Evolutionary conservation across 1,140 invertebrate species (phyloP).

Genomic region (Drosophila auraria): DNA sequence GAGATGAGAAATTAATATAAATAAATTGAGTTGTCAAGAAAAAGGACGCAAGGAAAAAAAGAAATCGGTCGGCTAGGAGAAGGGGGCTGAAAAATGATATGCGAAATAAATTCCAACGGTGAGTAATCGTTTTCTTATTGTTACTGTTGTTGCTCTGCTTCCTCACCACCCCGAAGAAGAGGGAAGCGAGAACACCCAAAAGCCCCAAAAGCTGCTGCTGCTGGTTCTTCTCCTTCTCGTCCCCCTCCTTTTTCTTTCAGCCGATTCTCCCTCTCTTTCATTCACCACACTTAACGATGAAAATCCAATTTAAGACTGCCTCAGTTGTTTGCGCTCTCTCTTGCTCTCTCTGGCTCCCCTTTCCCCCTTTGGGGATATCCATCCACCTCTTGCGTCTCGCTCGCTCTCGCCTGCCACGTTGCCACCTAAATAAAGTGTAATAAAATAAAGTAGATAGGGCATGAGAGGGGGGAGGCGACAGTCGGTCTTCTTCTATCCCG

Average conservation of each 20-base stretch:
- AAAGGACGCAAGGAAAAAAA: background rate
- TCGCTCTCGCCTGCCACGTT: background rate
- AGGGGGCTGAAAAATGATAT: constrained; percentile 71
- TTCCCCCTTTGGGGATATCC: constrained; percentile 28
- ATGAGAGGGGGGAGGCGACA: constrained; percentile 31
- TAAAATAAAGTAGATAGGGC: constrained; percentile 84
- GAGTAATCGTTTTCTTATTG: constrained; percentile 81
- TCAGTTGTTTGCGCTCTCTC: constrained; percentile 54
- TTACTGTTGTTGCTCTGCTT: constrained; percentile 13
- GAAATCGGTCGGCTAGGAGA: background rate
- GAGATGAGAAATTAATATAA: constrained; percentile 84
- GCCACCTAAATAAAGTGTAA: constrained; percentile 70
- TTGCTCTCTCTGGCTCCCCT: constrained; percentile 27
- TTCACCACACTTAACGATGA: constrained; percentile 79
- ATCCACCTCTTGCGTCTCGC: constrained; percentile 10
- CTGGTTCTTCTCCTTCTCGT: constrained; percentile 9
- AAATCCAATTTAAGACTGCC: constrained; percentile 82
- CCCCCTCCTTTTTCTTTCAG: constrained; percentile 1
- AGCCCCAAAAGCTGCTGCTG: constrained; percentile 52
- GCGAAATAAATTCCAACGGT: constrained; percentile 85
- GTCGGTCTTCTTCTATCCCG: constrained; percentile 18
- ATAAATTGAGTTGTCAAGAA: constrained; percentile 85
- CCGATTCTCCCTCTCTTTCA: constrained; percentile 36
- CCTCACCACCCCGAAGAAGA: background rate
- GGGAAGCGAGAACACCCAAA: constrained; percentile 53